phyloP scores from a whole-genome alignment of 2,888 invertebrate genomes.

The Leptinotarsa rubiginosa region DNA sequence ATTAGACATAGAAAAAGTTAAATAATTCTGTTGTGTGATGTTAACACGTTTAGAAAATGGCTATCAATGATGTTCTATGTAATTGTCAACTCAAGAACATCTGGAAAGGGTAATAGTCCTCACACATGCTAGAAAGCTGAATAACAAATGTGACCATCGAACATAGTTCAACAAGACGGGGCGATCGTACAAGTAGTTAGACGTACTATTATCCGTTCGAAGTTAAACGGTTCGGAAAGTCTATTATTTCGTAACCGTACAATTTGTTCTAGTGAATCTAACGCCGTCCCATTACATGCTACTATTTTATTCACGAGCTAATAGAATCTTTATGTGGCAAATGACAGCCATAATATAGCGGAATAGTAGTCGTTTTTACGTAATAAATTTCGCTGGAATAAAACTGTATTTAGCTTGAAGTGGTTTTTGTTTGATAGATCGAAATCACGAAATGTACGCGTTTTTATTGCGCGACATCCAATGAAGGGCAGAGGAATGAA shows the following conservation, averaged over 20 bases:
- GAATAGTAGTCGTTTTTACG: constrained; percentile 31
- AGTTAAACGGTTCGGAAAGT: constrained; percentile 48
- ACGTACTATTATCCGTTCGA: constrained; percentile 43
- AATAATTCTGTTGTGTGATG: too few relatives aligned
- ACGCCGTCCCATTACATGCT: constrained; percentile 41
- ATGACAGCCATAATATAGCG: constrained; percentile 38
- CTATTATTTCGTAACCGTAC: constrained; percentile 46
- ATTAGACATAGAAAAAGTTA: too few relatives aligned
- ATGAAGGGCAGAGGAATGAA: not conserved
- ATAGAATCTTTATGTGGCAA: constrained; percentile 42
- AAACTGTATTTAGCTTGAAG: constrained; percentile 34
- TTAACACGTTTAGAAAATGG: not conserved
- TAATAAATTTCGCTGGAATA: constrained; percentile 28
- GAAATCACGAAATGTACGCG: constrained; percentile 33
- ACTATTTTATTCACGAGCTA: constrained; percentile 44
- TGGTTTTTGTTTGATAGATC: constrained; percentile 32
- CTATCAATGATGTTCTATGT: not conserved
- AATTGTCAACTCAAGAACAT: not conserved
- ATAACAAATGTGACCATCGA: constrained; percentile 49
- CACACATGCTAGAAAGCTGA: constrained; percentile 30
- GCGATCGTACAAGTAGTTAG: constrained; percentile 44
- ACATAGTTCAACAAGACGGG: constrained; percentile 45
- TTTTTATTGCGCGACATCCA: constrained; percentile 20
- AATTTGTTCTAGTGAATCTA: constrained; percentile 43
- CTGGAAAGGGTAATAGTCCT: not conserved